Conservation (phyloP, 2,113 vertebrate species). For the Caranx ignobilis region DNA sequence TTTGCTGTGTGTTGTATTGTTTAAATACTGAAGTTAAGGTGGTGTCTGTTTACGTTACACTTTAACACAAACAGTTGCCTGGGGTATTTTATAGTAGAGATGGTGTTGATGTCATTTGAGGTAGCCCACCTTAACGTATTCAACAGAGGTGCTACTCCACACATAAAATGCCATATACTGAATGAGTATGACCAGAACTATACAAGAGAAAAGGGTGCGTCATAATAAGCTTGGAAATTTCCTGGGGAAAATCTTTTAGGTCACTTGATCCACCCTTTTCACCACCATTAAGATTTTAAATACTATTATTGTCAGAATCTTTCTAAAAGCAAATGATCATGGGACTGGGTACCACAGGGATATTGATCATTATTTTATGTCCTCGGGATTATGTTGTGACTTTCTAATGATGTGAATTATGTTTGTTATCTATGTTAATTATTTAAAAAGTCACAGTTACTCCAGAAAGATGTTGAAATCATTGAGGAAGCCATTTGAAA, state of each 20-base stretch:
- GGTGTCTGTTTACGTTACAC: slow-evolving; percentile 1
- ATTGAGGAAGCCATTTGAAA: not conserved
- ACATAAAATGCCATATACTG: not conserved
- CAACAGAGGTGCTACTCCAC: not conserved
- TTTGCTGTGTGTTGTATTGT: slow-evolving; percentile 1
- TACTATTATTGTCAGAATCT: not conserved
- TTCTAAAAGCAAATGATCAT: not conserved
- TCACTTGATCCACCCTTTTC: slow-evolving; percentile 2
- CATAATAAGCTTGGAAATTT: not conserved
- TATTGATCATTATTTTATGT: not conserved
- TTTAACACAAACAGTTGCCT: slow-evolving; percentile 1
- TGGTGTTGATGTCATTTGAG: not conserved
- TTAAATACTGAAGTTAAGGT: slow-evolving; percentile 12
- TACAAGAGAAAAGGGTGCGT: not conserved
- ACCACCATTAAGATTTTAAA: not conserved
- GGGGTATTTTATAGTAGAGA: not conserved
- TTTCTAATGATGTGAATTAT: not conserved
- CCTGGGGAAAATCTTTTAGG: not conserved
- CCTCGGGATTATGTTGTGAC: not conserved
- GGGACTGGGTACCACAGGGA: too few species aligned
- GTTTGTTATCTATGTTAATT: not conserved
- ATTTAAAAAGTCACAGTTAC: not conserved
- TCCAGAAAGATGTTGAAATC: not conserved
- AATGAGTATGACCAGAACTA: not conserved
- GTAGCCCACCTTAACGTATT: not conserved